Evolutionary conservation across 1,140 invertebrate species (phyloP), one percentile per base, ranked within the genome.

Genomic region (Odontomachus brunneus): DNA sequence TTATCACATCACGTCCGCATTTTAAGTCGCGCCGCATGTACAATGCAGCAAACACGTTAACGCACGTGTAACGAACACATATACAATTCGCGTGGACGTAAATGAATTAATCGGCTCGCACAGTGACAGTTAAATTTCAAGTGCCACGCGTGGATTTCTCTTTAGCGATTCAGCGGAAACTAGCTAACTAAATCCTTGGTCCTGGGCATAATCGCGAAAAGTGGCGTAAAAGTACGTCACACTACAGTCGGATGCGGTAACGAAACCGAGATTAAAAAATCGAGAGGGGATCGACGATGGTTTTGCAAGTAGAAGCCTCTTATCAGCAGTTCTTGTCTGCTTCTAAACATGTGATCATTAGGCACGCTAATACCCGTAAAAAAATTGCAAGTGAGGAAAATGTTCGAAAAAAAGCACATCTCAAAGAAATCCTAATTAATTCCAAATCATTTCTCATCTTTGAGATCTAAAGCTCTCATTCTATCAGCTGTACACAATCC

Each of bases 241-340:
- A 69, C 60, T 76, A 51, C 49, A 84, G 44, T 49, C 85, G 86
- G 86, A 87, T 87, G 74, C 55, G 85, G 69, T 87, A 67, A 83
- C 33, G 55, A 82, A 44, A 83, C 73, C 86, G 48, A 73, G 85
- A 74, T 87, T 82, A 82, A 78, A 12, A 71, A 26, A 76, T 60
- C 48, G 19, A 78, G 63, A 55, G 44, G 38, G 24, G 38, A 80
- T 24, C 69, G 7, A 26, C 44, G 59, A 83, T 78, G 14, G 19
- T 73, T 83, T 69, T 22, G 26, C 1, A 14, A 66, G 24, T 15
- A 33, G 26, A 17, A 12, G 17, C 2, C 24, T 62, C 57, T 80
- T 80, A 80, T 80, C 82, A 14, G 17, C 15, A 4, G 3, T 44
- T 11, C 38, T 22, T 15, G 19, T 51, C 24, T 59, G 22, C 5